Base-by-base conservation (phyloP, 1,140 invertebrate genomes). In the Copidosoma floridanum region DNA sequence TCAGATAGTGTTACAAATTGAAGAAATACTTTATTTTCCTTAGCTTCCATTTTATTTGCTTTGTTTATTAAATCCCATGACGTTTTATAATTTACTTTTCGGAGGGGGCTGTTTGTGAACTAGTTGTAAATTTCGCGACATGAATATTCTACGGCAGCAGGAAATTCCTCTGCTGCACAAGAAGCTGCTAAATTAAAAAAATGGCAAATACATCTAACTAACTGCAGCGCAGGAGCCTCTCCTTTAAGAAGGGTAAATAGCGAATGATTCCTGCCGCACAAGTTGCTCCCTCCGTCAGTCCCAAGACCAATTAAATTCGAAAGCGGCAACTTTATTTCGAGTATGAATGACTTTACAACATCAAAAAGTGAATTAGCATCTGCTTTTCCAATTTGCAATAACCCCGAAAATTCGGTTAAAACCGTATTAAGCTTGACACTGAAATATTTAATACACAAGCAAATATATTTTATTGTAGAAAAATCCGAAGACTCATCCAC, bases 401-500 rank as follows among this genome's bases (percentile, higher is more conserved):
- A 40, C 12, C 21, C 37, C 18, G 51, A 58, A n/a, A 48, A 58
- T 3, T 47, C 37, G 18, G 44, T 57, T 8, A 41, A 21, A 32
- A 48, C 41, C 1, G 14, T 3, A 24, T 48, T 24, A 24, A 14
- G 7, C 3, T 24, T 23, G 7, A 12, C n/a, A 16, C 29, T 47
- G 16, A 38, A 47, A 38, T 57, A 46, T 47, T 48, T 4, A 16
- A 46, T 23, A 16, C 20, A 57, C 3, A 48, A 23, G 21, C 27
- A 35, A 21, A 37, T 37, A 21, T 47, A 57, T 37, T 57, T 35
- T 3, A 20, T 37, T 2, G 18, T 43, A 23, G 38, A 55, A 24
- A 41, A 7, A 24, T 37, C 21, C 4, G 43, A 24, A 6, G 43
- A 46, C 18, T 78, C 72, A 63, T 75, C 73, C 2, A 76, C 47